Base-by-base conservation (phyloP, 2,797 vertebrate genomes). In the Takifugu ocellatus region DNA sequence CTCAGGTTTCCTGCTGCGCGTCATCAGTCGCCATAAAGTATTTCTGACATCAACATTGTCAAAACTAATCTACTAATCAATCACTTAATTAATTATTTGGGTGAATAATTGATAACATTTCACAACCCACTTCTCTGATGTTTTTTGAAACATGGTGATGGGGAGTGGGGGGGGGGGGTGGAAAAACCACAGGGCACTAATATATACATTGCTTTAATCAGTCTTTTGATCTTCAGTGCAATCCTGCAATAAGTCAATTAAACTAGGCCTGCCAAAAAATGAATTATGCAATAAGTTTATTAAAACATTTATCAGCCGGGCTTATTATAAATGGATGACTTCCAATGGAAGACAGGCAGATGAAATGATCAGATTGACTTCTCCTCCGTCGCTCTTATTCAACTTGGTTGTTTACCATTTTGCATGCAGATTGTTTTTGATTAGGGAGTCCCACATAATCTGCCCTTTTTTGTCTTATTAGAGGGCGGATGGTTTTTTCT, bases 301-400 rank as follows among this genome's bases (percentile, higher is more conserved):
- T 92, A 91, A 91, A 92, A 92, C 91, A 92, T 92, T 92, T 91
- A 92, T 92, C 89, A 92, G 86, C 81, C 57, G 61, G 81, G 82
- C 86, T 89, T 88, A 92, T 92, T 91, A 91, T 91, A 91, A 91
- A 91, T 91, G 83, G 86, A 91, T 91, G 88, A 88, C 87, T 88
- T 89, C 74, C 74, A 81, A 77, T 79, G 73, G 85, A 90, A 87
- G 88, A 89, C 84, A 85, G 86, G 72, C 80, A 85, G 82, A 84
- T 83, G 78, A 82, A 83, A 89, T 90, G 89, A 88, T 84, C 84
- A 84, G 70, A 82, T 74, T 81, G 79, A 74, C 72, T 83, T 88
- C 64, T 74, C 75, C 73, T 83, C 70, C 61, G 69, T 81, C 71
- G 74, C 70, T 68, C 67, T 70, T 61, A 71, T 84, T 84, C 74